Evolutionary conservation across 2,888 invertebrate genomes (phyloP).

Genomic region (Archips xylosteana): DNA sequence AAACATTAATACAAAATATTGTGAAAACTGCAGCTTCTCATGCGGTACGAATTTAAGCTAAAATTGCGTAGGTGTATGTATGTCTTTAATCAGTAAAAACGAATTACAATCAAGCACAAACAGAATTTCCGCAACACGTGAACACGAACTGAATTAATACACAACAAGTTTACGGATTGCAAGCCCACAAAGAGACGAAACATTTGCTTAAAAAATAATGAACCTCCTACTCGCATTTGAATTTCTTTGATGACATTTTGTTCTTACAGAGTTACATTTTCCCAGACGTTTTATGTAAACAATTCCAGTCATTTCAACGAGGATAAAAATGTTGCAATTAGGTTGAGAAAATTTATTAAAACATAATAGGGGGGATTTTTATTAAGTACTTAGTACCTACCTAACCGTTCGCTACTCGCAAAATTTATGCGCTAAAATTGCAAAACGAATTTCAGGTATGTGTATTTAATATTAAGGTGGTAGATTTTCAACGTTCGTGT

Average conservation of each 20-base stretch:
- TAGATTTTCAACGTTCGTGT: no score
- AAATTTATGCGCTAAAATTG: background rate
- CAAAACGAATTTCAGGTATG: background rate
- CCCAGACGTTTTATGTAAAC: constrained; percentile 12
- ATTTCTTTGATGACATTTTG: constrained; percentile 41
- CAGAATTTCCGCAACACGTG: constrained; percentile 27
- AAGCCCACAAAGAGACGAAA: constrained; percentile 29
- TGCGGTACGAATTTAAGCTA: background rate
- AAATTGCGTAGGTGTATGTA: background rate
- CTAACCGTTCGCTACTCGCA: background rate
- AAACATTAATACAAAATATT: background rate
- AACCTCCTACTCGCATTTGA: constrained; percentile 35
- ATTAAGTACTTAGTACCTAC: background rate
- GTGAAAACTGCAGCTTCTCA: background rate
- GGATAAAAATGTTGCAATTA: background rate
- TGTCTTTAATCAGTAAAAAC: constrained; percentile 2
- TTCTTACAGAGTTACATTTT: constrained; percentile 20
- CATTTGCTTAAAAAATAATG: constrained; percentile 42
- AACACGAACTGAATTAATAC: constrained; percentile 33
- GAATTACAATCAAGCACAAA: constrained; percentile 21
- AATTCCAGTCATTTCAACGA: constrained; percentile 1
- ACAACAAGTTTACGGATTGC: constrained; percentile 36
- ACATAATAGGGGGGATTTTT: background rate
- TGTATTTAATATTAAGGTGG: no score
- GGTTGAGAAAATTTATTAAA: background rate